These are phyloP conservation scores for Huso huso DNA, from an alignment of 2,797 vertebrate genomes.

Conservation along the genomic window DNA sequence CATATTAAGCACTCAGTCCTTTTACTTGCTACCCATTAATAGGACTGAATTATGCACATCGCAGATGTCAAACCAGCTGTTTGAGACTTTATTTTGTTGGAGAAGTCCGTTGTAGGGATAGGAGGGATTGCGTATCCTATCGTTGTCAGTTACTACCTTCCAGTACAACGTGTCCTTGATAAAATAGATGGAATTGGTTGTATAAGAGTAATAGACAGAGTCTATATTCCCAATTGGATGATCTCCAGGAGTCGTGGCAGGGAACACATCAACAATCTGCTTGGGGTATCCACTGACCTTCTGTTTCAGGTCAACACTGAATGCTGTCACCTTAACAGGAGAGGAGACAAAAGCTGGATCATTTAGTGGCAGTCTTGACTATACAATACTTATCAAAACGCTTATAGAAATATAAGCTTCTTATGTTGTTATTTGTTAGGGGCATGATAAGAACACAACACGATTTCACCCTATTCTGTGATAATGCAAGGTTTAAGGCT, in stretches of 20 bases:
- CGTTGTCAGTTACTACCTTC: slow-evolving; percentile 24
- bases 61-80: slow-evolving; percentile 30
- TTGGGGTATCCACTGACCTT: slow-evolving; percentile 20
- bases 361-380: too few relatives aligned
- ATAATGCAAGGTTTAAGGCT: too few relatives aligned
- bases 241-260: slow-evolving; percentile 14
- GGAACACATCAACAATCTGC: slow-evolving; percentile 26
- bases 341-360: too few relatives aligned
- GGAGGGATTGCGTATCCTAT: slow-evolving; percentile 14
- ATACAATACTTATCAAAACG: background rate
- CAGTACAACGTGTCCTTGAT: slow-evolving; percentile 26
- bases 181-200: slow-evolving; percentile 19
- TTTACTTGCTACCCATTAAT: background rate
- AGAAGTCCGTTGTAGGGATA: slow-evolving; percentile 24
- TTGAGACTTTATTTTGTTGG: slow-evolving; percentile 18
- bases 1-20: too few relatives aligned
- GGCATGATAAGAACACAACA: too few relatives aligned
- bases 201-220: slow-evolving; percentile 23
- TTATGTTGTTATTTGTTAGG: too few relatives aligned
- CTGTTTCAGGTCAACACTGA: slow-evolving; percentile 22
- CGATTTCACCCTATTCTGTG: too few relatives aligned
- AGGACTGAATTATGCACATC: slow-evolving; percentile 28
- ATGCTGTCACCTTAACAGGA: slow-evolving; percentile 24
- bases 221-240: slow-evolving; percentile 22
- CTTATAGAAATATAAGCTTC: too few relatives aligned